These are phyloP conservation scores for Tanytarsus gracilentus DNA, from an alignment of 2,888 invertebrate species.

Conservation along the genomic window DNA sequence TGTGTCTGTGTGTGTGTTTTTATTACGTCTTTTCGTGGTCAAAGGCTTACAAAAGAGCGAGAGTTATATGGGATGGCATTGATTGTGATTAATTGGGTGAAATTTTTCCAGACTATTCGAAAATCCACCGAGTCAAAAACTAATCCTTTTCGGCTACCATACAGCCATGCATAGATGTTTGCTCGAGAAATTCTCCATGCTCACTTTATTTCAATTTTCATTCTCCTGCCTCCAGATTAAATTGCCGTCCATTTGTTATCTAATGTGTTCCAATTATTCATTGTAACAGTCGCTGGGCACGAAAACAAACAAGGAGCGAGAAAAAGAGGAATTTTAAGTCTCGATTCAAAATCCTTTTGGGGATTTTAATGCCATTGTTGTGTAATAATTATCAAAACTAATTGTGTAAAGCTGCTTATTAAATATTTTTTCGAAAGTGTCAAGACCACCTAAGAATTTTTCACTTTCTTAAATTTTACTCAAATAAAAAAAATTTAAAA, in stretches of 20 bases:
- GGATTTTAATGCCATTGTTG: neutral
- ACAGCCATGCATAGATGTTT: too few relatives aligned
- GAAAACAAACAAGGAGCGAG: conserved; percentile 1
- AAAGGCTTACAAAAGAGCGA: neutral
- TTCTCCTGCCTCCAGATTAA: neutral
- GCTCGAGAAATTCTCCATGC: conserved; percentile 8
- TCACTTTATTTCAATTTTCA: conserved; percentile 15
- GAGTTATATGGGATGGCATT: conserved; percentile 5
- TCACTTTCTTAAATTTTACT: too few relatives aligned
- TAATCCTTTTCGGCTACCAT: conserved; percentile 6
- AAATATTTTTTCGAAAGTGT: too few relatives aligned
- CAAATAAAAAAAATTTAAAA: too few relatives aligned
- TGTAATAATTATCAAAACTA: too few relatives aligned
- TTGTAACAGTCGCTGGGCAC: conserved; percentile 5
- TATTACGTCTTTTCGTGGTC: neutral
- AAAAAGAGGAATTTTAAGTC: neutral
- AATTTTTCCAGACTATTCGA: conserved; percentile 9
- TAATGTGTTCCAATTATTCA: conserved; percentile 5
- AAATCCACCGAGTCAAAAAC: neutral
- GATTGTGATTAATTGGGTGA: conserved; percentile 27
- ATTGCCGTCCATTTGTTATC: conserved; percentile 5
- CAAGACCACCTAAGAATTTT: too few relatives aligned
- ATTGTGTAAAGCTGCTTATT: too few relatives aligned
- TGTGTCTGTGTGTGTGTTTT: conserved; percentile 1
- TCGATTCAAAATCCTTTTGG: too few relatives aligned